Base-by-base conservation (phyloP, 2,113 vertebrate species). In the Pimephales promelas region DNA sequence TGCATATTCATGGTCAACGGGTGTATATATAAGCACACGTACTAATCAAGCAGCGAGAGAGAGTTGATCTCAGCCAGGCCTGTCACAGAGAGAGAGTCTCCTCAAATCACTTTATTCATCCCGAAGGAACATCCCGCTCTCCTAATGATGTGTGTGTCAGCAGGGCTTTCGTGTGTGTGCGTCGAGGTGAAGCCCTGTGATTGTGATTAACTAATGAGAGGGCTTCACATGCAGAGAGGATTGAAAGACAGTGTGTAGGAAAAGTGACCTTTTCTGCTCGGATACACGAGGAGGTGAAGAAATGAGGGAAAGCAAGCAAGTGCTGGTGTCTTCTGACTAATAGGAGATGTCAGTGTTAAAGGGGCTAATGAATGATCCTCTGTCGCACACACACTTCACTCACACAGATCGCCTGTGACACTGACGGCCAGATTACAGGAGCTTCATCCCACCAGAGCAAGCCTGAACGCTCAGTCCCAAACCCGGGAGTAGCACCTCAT, bases 41-140 rank as follows among this genome's bases (percentile, higher is more conserved):
- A 59, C 52, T 84, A 84, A 82, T 84, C 43, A 84, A 77, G 40
- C 75, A n/a, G 14, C 57, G 59, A 26, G 22, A 40, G 28, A 71
- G 7, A 22, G 56, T 70, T 84, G 66, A 79, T 85, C 78, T 78
- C 56, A 86, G 62, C 62, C n/a, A 73, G 72, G 68, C 9, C 84
- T 86, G 84, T 82, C 84, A 82, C 43, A 43, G 54, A 78, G 49
- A 77, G 22, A 6, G n/a, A 13, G n/a, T 72, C 45, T 47, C 40
- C 70, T 72, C 36, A 45, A 24, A 45, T 72, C 70, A 45, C 43
- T 47, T 47, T 47, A 26, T 52, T 74, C 45, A 40, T 57, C 31
- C 49, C 5, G 31, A 13, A 77, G 75, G 52, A 59, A 57, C 59
- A 16, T 16, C 22, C 75, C 18, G 75, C 52, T 57, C 31, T n/a